Base-by-base conservation (phyloP, 1,140 invertebrate genomes). In the Orchestia grillus region DNA sequence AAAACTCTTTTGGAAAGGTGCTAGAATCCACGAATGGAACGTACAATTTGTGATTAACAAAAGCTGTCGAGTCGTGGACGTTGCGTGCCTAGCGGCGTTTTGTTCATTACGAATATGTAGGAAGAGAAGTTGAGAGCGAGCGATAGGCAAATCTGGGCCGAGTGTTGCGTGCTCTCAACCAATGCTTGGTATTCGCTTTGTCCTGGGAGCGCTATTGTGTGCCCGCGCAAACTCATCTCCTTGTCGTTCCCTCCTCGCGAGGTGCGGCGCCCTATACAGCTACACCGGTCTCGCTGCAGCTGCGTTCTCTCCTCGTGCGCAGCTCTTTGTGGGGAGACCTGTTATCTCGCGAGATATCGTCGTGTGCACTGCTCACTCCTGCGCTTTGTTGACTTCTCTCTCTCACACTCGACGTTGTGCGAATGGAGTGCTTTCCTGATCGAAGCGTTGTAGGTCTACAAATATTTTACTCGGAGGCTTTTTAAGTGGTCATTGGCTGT, bases 121-220 rank as follows among this genome's bases (percentile, higher is more conserved):
- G 40, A 94, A 45, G 43, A 92, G 92, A 44, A 94, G 8, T 94
- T 42, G 8, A 40, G 92, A 6, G 11, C 1, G 43, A n/a, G 92
- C 44, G 44, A 94, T 94, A 94, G 92, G 92, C 44, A 94, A 94
- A 94, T 94, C 92, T 94, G 92, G 8, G 44, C 44, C 16, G 92
- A 47, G 44, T 47, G 92, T 45, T 94, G 92, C 92, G 92, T 94
- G 92, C 43, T 44, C 92, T 94, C 92, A 44, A 45, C 44, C 92
- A 94, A 44, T 47, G 92, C 92, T 45, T 94, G 92, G 43, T n/a
- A 23, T 94, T 42, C 88, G 92, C 92, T 94, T 94, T 94, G 92
- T 94, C 92, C 92, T 94, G 92, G 44, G 41, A 45, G 43, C 43
- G 92, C 92, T 94, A 94, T 94, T 94, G 92, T 94, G 44, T 94